phyloP scores from a whole-genome alignment of 2,888 invertebrate species.

The Troides helena region DNA sequence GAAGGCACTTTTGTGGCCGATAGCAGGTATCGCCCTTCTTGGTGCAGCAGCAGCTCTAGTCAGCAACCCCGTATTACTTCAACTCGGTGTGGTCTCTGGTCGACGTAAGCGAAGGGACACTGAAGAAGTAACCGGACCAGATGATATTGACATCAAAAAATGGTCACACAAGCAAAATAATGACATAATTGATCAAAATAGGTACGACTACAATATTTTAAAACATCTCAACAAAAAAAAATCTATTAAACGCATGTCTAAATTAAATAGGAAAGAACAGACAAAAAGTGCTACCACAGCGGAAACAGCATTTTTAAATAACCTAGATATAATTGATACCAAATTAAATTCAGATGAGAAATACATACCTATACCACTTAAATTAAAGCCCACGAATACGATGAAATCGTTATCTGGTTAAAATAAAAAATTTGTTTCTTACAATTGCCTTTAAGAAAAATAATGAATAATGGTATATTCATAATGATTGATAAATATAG shows the following conservation, averaged over 20 bases:
- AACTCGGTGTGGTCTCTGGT: conserved; percentile 87
- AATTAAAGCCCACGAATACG: conserved; percentile 8
- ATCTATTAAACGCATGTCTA: conserved; percentile 5
- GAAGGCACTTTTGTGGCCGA: conserved; percentile 84
- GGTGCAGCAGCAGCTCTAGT: conserved; percentile 90
- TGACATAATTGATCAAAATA: conserved; percentile 19
- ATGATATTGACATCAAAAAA: conserved; percentile 27
- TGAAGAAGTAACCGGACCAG: conserved; percentile 46
- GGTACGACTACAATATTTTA: not conserved
- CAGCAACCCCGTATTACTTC: conserved; percentile 87
- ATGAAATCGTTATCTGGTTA: not conserved
- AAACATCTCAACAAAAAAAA: conserved; percentile 2
- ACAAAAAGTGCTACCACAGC: conserved; percentile 19
- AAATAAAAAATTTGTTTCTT: not conserved
- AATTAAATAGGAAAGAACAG: conserved; percentile 13
- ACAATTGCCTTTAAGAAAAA: not conserved
- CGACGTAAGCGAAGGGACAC: conserved; percentile 75
- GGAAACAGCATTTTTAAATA: not conserved
- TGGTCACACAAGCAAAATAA: conserved; percentile 21
- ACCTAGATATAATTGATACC: not conserved
- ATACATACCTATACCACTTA: conserved; percentile 22
- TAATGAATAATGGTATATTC: not conserved
- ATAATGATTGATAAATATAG: not conserved
- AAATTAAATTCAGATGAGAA: conserved; percentile 1
- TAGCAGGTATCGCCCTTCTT: conserved; percentile 89